Conservation (phyloP, 2,113 vertebrate genomes). For the Heterotilapia buettikoferi region DNA sequence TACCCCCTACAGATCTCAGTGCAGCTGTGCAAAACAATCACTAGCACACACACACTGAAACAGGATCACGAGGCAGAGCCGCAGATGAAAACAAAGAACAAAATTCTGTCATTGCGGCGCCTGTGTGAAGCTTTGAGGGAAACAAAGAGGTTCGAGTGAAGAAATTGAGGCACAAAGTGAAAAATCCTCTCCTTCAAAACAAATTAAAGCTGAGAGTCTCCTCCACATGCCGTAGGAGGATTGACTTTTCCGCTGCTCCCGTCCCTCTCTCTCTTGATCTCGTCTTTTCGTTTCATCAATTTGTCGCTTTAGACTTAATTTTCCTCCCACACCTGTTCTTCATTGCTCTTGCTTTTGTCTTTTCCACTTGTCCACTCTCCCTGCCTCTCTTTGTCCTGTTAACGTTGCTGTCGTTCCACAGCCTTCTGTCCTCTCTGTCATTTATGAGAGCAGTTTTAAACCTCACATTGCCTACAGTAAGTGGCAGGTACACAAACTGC, state of each 20-base stretch:
- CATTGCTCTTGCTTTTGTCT: neutral
- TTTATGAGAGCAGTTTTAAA: neutral
- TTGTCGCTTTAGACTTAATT: constrained; percentile 7
- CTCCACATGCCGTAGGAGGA: neutral
- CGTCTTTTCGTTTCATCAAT: neutral
- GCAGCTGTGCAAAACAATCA: neutral
- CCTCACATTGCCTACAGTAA: neutral
- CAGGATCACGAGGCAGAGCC: neutral
- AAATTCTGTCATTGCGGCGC: neutral
- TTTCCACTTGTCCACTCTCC: neutral
- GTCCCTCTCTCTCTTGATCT: neutral
- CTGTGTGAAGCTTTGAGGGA: neutral
- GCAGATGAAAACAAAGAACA: neutral
- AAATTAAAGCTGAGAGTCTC: constrained; percentile 2
- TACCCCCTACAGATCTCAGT: neutral
- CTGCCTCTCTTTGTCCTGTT: neutral
- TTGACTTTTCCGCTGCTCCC: neutral
- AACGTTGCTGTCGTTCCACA: neutral
- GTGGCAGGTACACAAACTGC: neutral
- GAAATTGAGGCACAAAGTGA: neutral
- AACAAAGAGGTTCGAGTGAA: neutral
- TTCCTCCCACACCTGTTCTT: constrained; percentile 22
- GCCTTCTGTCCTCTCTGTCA: neutral
- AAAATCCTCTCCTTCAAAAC: neutral
- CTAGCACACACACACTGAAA: neutral